Conservation (phyloP, 2,113 vertebrate species). For the Mus pahari region DNA sequence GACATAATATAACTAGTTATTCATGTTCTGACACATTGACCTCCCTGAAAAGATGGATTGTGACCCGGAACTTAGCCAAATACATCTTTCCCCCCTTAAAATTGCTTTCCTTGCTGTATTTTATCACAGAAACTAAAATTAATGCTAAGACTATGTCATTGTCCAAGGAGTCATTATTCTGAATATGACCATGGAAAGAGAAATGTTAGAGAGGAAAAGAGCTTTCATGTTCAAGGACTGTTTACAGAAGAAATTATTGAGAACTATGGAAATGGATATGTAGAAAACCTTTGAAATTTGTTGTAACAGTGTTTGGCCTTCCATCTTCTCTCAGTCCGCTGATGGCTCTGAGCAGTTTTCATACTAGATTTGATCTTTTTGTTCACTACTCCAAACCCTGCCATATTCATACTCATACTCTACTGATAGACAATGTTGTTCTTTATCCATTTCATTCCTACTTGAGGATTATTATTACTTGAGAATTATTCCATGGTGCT, state of each 20-base stretch:
- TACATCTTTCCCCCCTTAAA: too few relatives aligned
- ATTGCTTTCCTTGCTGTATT: background rate
- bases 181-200: background rate
- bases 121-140: background rate
- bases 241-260: background rate
- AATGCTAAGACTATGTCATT: background rate
- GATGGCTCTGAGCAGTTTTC: too few relatives aligned
- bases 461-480: background rate
- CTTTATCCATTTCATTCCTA: background rate
- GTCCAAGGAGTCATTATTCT: background rate
- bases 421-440: background rate
- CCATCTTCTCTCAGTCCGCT: background rate
- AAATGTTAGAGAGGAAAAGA: background rate
- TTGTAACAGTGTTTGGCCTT: background rate
- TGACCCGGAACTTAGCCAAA: background rate
- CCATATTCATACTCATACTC: background rate
- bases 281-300: background rate
- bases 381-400: background rate
- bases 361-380: background rate
- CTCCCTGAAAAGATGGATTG: background rate
- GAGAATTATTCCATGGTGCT: background rate
- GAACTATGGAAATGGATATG: background rate
- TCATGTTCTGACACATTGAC: background rate
- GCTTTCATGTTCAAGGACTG: background rate
- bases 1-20: background rate